Evolutionary conservation across 2,113 vertebrate species (phyloP), one percentile per base, ranked within the genome.

Genomic region (Hystrix brachyura): DNA sequence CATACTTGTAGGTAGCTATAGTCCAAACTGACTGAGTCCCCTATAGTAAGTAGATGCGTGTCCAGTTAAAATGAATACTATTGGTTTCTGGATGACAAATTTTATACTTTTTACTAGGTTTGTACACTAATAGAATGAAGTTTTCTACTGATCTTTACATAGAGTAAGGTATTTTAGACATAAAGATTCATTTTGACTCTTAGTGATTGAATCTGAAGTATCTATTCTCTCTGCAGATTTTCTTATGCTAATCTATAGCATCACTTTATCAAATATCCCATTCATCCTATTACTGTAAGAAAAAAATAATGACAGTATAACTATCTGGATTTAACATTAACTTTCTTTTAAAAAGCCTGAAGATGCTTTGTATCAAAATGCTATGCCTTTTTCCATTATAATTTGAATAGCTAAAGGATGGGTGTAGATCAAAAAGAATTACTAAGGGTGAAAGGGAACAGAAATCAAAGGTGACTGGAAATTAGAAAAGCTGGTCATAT

Each of bases 241-340:
- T 62, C 79, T 93, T 90, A 34, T 38, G 76, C 2, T 87, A 67
- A 62, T 57, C 65, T 87, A 29, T 11, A 85, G 17, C 11, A 83
- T 43, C n/a, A 7, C 62, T 62, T 64, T 67, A 67, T 57, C 67
- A 92, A 92, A 8, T 72, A 62, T 90, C 38, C 19, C 11, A 86
- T 43, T 72, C 46, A 51, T 46, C 23, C 62, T 25, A 76, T 6
- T 23, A 64, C 15, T 34, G 1, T 14, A 59, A 67, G 62, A 65
- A 79, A 67, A 90, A 55, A 94, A 90, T 87, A 71, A 84, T 74
- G 12, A 93, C 90, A 60, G 34, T 55, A 46, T 85, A 60, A 82
- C 12, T 55, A 71, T 13, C n/a, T 53, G 53, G 17, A 46, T 46
- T 81, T 83, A 95, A 86, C 5, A 81, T 57, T 78, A 91, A 72